phyloP scores from a whole-genome alignment of 2,888 invertebrate genomes.

The Antheraea assamensis region DNA sequence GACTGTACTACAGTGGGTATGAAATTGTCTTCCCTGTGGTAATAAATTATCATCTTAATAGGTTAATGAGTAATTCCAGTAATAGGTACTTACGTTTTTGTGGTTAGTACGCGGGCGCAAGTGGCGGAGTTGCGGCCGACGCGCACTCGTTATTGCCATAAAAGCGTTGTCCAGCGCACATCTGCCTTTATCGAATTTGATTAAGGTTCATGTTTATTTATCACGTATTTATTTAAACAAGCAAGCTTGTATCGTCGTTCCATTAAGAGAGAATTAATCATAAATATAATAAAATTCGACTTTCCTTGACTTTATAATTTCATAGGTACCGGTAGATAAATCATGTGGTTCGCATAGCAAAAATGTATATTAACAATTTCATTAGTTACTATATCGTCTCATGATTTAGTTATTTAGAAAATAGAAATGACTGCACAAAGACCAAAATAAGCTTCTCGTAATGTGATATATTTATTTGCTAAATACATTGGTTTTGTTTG shows the following conservation, averaged over 20 bases:
- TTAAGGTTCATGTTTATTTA: slow-evolving; percentile 80
- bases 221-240: slow-evolving; percentile 64
- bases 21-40: slow-evolving; percentile 67
- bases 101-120: slow-evolving; percentile 45
- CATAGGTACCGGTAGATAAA: not conserved
- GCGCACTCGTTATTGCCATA: slow-evolving; percentile 72
- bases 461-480: not conserved
- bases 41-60: slow-evolving; percentile 81
- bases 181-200: slow-evolving; percentile 81
- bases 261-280: slow-evolving; percentile 46
- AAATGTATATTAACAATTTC: not conserved
- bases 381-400: not conserved
- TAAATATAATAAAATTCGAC: slow-evolving; percentile 28
- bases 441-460: not conserved
- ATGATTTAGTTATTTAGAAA: not conserved
- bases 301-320: slow-evolving; percentile 34
- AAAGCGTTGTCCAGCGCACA: slow-evolving; percentile 60
- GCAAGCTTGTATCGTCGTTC: slow-evolving; percentile 45
- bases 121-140: slow-evolving; percentile 60
- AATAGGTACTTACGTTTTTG: slow-evolving; percentile 70
- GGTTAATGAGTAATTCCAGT: slow-evolving; percentile 77
- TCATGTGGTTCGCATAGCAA: not conserved
- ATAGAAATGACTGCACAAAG: not conserved
- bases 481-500: not conserved
- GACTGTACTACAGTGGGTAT: slow-evolving; percentile 53